phyloP scores from a whole-genome alignment of 2,888 invertebrate species.

The Xanthorhoe designata region DNA sequence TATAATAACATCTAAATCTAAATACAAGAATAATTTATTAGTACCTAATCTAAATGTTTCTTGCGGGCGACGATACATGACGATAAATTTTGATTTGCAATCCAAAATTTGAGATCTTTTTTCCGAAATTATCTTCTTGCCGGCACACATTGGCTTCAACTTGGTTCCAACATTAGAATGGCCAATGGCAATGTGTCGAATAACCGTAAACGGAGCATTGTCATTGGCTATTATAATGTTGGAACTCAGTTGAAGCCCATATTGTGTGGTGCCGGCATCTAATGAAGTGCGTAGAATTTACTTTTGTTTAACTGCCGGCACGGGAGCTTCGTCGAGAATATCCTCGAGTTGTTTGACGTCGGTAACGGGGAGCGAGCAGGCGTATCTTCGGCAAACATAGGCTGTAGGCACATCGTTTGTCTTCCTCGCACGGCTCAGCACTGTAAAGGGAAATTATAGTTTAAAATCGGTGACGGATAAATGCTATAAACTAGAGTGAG shows the following conservation, averaged over 20 bases:
- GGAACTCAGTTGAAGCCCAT: too few species aligned
- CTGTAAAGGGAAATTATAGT: constrained; percentile 48
- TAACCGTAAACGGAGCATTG: too few species aligned
- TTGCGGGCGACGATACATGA: neutral
- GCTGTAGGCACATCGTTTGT: constrained; percentile 88
- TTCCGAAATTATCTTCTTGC: constrained; percentile 3
- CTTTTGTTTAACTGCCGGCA: constrained; percentile 39
- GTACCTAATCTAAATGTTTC: neutral
- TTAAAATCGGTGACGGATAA: neutral
- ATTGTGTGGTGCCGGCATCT: too few species aligned
- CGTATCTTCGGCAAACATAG: constrained; percentile 91
- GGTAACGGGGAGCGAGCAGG: constrained; percentile 91
- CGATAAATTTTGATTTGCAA: constrained; percentile 19
- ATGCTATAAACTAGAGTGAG: neutral
- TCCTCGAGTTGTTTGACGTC: constrained; percentile 87
- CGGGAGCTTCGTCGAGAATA: constrained; percentile 79
- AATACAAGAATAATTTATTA: neutral
- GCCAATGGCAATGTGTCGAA: too few species aligned
- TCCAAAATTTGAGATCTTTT: constrained; percentile 30
- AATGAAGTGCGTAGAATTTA: constrained; percentile 36
- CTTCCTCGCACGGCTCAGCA: constrained; percentile 81
- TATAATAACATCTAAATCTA: neutral
- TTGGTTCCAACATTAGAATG: neutral
- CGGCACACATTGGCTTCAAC: too few species aligned
- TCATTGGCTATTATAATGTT: too few species aligned